These are phyloP conservation scores for Astreopora myriophthalma DNA, from an alignment of 64 coral and sea anemone species.

Conservation along the genomic window DNA sequence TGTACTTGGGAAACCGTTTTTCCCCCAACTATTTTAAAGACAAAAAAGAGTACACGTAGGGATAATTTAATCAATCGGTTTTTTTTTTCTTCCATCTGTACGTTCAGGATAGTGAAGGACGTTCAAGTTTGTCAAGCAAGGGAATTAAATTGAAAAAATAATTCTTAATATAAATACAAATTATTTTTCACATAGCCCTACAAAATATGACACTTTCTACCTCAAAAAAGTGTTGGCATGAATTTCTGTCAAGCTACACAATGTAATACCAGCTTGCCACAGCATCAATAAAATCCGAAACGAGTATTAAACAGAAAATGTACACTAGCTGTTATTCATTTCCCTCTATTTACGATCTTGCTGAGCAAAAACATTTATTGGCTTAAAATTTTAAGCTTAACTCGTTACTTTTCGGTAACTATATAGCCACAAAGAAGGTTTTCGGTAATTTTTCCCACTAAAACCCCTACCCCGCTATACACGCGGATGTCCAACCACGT, in stretches of 20 bases:
- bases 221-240: not conserved
- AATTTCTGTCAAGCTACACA: slow-evolving; percentile 13
- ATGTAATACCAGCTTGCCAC: not conserved
- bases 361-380: not conserved
- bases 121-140: too few relatives aligned
- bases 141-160: too few relatives aligned
- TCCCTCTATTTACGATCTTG: not conserved
- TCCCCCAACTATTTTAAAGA: not conserved
- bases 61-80: not conserved
- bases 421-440: not conserved
- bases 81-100: not conserved
- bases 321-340: not conserved
- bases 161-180: too few relatives aligned
- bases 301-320: not conserved
- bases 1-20: not conserved
- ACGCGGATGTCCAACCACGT: not conserved
- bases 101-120: not conserved
- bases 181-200: too few relatives aligned
- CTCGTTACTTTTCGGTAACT: not conserved
- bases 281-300: slow-evolving; percentile 10
- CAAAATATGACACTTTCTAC: too few relatives aligned
- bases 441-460: not conserved
- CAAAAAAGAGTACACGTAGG: too few relatives aligned
- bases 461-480: not conserved
- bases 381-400: not conserved